Base-by-base conservation (phyloP, 2,888 invertebrate species). In the Sthenelais limicola region DNA sequence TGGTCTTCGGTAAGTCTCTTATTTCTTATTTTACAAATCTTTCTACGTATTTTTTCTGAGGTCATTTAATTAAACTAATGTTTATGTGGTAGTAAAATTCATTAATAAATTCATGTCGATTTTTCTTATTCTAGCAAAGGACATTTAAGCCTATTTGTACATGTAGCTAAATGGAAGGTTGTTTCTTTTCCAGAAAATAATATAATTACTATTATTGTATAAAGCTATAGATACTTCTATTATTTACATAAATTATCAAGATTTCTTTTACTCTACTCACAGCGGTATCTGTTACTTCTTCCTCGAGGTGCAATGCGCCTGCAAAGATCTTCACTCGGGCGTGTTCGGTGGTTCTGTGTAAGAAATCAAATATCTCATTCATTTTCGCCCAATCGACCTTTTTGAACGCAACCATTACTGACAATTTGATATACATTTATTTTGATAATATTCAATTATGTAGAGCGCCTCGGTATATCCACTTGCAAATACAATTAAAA, bases 301-400 rank as follows among this genome's bases (percentile, higher is more conserved):
- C 82, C 84, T 96, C 49, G 95, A 96, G 88, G 91, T 98, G 12
- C 92, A 93, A 85, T 95, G 98, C 87, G 94, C 97, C 12, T 88
- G 89, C 48, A 96, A 95, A 89, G 98, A 99, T 90, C 90, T 99
- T 56, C 98, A 99, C 87, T 97, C 97, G 85, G 98, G 98, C 28
- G 92, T 95, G 3, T 97, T 93, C 89, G 99, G 99, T 69, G 98
- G 98, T 68, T 93, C 94, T 68, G 94, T 99, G 89, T 94, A 91
- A 90, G 91, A 90, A 35, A 18, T 7, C 18, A 15, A 58, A n/a
- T n/a, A n/a, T n/a, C n/a, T n/a, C n/a, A n/a, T n/a, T n/a, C n/a
- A n/a, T n/a, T n/a, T n/a, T n/a, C n/a, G n/a, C n/a, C n/a, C n/a
- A n/a, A n/a, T n/a, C n/a, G n/a, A n/a, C n/a, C n/a, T n/a, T n/a